phyloP scores from a whole-genome alignment of 2,113 vertebrate genomes.

The Pteronura brasiliensis region DNA sequence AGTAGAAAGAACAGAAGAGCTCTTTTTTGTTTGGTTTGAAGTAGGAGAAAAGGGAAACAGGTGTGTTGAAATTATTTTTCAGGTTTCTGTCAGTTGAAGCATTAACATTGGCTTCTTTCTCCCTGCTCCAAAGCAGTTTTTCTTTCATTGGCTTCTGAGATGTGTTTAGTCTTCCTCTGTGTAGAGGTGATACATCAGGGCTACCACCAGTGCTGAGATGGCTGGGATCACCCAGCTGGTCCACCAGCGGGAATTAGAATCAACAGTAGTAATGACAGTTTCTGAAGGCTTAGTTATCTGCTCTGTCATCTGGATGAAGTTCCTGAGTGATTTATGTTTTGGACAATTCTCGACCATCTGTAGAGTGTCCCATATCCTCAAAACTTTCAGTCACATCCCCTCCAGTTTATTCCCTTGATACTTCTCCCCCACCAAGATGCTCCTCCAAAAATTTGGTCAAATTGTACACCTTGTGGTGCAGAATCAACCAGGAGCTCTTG shows the following conservation, averaged over 20 bases:
- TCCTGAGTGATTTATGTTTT: no score
- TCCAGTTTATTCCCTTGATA: no score
- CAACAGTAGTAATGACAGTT: no score
- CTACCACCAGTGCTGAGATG: constrained; percentile 85
- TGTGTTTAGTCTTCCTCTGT: constrained; percentile 78
- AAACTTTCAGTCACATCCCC: no score
- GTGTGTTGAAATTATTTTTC: constrained; percentile 49
- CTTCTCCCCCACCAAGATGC: constrained; percentile 32
- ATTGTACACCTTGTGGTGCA: constrained; percentile 93
- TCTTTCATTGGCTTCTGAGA: constrained; percentile 28
- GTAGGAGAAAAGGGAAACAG: background rate
- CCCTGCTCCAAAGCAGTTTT: constrained; percentile 47
- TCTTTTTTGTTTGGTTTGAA: constrained; percentile 7
- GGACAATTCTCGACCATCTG: no score
- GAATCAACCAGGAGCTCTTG: constrained; percentile 93
- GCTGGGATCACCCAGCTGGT: constrained; percentile 89
- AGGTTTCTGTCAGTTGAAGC: constrained; percentile 38
- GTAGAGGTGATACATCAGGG: constrained; percentile 90
- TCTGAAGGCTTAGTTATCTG: no score
- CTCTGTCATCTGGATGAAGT: no score
- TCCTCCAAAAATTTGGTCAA: constrained; percentile 94
- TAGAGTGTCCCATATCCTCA: no score
- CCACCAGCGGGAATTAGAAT: constrained; percentile 85
- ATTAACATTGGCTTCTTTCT: constrained; percentile 39
- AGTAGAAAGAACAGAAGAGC: constrained; percentile 39